Base-by-base conservation (phyloP, 2,113 vertebrate genomes). In the Sardina pilchardus region DNA sequence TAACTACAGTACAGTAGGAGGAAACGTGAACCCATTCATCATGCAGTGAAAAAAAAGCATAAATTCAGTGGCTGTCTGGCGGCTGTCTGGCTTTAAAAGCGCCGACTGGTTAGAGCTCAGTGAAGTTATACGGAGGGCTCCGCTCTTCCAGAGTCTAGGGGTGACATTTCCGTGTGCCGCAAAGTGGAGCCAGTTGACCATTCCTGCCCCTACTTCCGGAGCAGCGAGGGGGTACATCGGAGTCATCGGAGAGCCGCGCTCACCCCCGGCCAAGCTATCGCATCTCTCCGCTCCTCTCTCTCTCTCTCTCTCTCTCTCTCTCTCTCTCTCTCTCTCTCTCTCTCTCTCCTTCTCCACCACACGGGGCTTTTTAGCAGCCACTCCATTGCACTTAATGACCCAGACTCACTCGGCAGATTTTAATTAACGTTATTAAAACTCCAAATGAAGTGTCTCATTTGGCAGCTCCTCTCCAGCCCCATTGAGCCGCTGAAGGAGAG, bases 381-480 rank as follows among this genome's bases (percentile, higher is more conserved):
- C 30, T 75, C 67, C 67, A 75, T 75, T 75, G 30, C 67, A 75
- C 67, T 36, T 75, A 75, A 75, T 75, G 67, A 75, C 30, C 67
- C 67, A 36, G 67, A 75, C 78, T 85, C 48, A 82, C 24, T 17
- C 42, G 56, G 36, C 42, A 42, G n/a, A 42, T 30, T 82, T 82
- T 82, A 82, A 82, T 85, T 82, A 82, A n/a, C 12, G n/a, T 67
- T 56, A 85, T 39, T 53, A 82, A 24, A 36, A 78, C 8, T 81
- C 71, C 36, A 85, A 85, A 81, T 82, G 59, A 85, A 59, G 80
- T 81, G 34, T 50, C 53, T 39, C 36, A 30, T 83, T 39, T 43
- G 3, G 81, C 81, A 78, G 26, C 24, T 21, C 2, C 9, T 75
- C 12, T 75, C 30, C 34, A 36, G 67, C 67, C 67, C 67, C 67